Evolutionary conservation across 1,140 invertebrate genomes (phyloP), one percentile per base, ranked within the genome.

Genomic region (Chlorops oryzae): DNA sequence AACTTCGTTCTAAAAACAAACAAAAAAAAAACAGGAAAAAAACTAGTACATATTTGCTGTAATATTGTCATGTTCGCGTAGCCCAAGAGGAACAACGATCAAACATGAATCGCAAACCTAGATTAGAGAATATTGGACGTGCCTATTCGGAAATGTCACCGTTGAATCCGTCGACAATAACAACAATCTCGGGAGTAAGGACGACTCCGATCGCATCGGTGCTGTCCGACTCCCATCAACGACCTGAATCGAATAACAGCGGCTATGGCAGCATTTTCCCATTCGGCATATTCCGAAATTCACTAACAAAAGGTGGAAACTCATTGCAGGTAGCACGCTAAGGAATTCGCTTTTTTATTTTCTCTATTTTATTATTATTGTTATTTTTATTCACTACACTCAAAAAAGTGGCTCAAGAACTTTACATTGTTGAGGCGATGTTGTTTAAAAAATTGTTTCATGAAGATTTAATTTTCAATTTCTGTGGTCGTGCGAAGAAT

Each of bases 131-230:
- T 34, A 53, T 69, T 52, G 66, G 66, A 21, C 63, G 63, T 18
- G 62, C 66, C 46, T 69, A 62, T 43, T 70, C 66, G 53, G 66
- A 70, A 53, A 63, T 70, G 63, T 70, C 66, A 18, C 66, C 66
- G 2, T 35, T 70, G 13, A 70, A 70, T 55, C 66, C 65, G 6
- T 23, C n/a, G 9, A 35, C 10, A 37, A n/a, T n/a, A n/a, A n/a
- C n/a, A n/a, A n/a, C n/a, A n/a, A n/a, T 3, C 34, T 17, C 3
- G n/a, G 18, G 5, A 35, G 18, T 17, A 35, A 35, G 7, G n/a
- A n/a, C n/a, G n/a, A n/a, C n/a, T n/a, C n/a, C n/a, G n/a, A n/a
- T n/a, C n/a, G 51, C 51, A 1, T 52, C 59, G 0, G 49, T 43
- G 0, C 51, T 53, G n/a, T 57, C 55, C 17, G 44, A 52, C 24